These are phyloP conservation scores for human (Homo sapiens) DNA, from an alignment of 2,113 vertebrate genomes.

Conservation along the genomic window GRCh38 chr3:180663501-180664000, in stretches of 20 bases:
- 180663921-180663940: constrained; percentile 84
- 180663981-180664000: constrained; percentile 85
- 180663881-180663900: constrained; percentile 89
- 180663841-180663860: constrained; percentile 8
- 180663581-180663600: too few species aligned
- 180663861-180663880: constrained; percentile 89
- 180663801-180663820: neutral
- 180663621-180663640: too few species aligned
- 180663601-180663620: too few species aligned
- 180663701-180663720: neutral
- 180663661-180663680: too few species aligned
- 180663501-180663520: too few species aligned
- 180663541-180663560: too few species aligned
- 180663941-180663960: constrained; percentile 83
- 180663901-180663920: constrained; percentile 83
- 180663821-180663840: neutral
- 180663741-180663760: neutral
- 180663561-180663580: too few species aligned
- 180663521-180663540: too few species aligned
- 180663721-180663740: neutral
- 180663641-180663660: too few species aligned
- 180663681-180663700: neutral
- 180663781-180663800: constrained; percentile 14
- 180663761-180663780: neutral
- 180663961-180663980: constrained; percentile 84